These are phyloP conservation scores for Phortica okadai DNA, from an alignment of 2,888 invertebrate genomes.

Conservation along the genomic window DNA sequence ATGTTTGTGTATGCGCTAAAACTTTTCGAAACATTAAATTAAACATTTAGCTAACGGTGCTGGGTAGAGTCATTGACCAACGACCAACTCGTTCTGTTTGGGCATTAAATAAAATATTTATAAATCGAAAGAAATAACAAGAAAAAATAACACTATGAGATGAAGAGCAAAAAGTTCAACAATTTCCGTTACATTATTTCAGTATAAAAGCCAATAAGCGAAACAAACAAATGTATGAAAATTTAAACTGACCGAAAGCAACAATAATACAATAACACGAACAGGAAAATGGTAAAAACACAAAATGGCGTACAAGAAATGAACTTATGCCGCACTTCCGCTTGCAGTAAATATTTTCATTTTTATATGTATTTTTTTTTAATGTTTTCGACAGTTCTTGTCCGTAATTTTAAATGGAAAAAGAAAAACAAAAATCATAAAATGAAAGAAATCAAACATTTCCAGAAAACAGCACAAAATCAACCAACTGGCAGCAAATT, in stretches of 20 bases:
- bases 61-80: background rate
- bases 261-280: slow-evolving; percentile 43
- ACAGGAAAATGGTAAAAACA: slow-evolving; percentile 30
- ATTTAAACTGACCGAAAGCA: slow-evolving; percentile 42
- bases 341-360: slow-evolving; percentile 64
- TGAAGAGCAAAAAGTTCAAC: slow-evolving; percentile 5
- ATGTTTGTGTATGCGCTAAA: slow-evolving; percentile 19
- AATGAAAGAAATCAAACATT: slow-evolving; percentile 50
- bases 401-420: slow-evolving; percentile 50
- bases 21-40: slow-evolving; percentile 48
- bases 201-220: slow-evolving; percentile 62
- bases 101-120: slow-evolving; percentile 62
- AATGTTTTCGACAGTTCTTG: background rate
- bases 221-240: slow-evolving; percentile 43
- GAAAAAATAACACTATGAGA: slow-evolving; percentile 4
- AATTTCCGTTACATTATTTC: slow-evolving; percentile 51
- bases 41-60: slow-evolving; percentile 29
- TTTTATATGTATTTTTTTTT: slow-evolving; percentile 55
- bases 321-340: slow-evolving; percentile 68
- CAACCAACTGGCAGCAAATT: too few relatives aligned
- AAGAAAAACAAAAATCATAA: slow-evolving; percentile 60
- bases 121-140: slow-evolving; percentile 48
- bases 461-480: background rate
- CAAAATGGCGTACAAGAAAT: slow-evolving; percentile 64
- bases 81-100: background rate